Base-by-base conservation (phyloP, 2,888 invertebrate genomes). In the Hypsopygia costalis region DNA sequence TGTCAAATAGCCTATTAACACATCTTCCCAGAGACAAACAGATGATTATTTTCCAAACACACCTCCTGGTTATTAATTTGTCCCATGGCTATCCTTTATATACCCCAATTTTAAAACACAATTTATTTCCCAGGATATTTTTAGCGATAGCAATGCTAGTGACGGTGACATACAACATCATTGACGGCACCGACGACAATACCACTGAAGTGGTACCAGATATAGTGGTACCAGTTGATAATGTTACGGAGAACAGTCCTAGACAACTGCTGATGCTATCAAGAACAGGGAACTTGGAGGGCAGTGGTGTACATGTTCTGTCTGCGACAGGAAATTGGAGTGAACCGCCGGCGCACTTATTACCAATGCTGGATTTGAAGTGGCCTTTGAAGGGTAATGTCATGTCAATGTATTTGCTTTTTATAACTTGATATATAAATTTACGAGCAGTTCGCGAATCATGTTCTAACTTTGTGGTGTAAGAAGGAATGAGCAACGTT, bases 111-210 rank as follows among this genome's bases (percentile, higher is more conserved):
- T n/a, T n/a, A n/a, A n/a, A n/a, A n/a, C n/a, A n/a, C n/a, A n/a
- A 16, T 4, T 29, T 9, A 1, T 10, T 31, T 32, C 64, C 8
- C 76, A 92, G 91, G 51, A 68, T 82, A n/a, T 52, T 90, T 3
- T 83, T 91, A 27, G 74, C 82, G 2, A 77, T 91, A 51, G 80
- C 86, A 0, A 56, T 91, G 8, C 73, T 91, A 29, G 83, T 90
- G 30, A 85, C 90, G 0, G 69, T 91, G 3, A 90, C 91, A 2
- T 91, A 91, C 69, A 82, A 82, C 55, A 62, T 90, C 27, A 73
- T 65, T 27, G 51, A 62, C 4, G 58, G 60, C 11, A 58, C 55
- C 29, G 62, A 63, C 9, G 62, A 62, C 34, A 62, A 48, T 41
- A 58, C 44, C 25, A 55, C 51, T 4, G 37, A 38, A 10, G 8